Evolutionary conservation across 2,797 vertebrate genomes (phyloP).

Genomic region (Semotilus atromaculatus): DNA sequence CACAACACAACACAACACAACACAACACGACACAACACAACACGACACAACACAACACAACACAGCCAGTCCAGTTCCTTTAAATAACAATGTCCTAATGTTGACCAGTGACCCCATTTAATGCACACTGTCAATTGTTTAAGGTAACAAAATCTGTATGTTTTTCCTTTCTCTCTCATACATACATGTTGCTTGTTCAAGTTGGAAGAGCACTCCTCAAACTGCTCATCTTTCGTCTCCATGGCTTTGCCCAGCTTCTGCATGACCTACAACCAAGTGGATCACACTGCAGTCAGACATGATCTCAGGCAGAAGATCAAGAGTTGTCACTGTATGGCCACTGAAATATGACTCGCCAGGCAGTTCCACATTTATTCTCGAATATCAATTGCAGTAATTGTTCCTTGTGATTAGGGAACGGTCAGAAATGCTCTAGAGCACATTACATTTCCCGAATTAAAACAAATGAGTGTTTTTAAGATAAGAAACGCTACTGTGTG

Average conservation of each 20-base stretch:
- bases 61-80: neutral
- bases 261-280: constrained; percentile 79
- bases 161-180: neutral
- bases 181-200: constrained; percentile 93
- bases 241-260: constrained; percentile 94
- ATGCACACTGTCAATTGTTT: neutral
- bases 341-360: neutral
- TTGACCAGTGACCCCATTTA: neutral
- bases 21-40: no score
- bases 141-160: neutral
- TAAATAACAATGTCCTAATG: neutral
- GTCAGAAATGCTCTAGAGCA: neutral
- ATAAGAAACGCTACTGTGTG: neutral
- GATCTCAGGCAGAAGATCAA: neutral
- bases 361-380: neutral
- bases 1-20: no score
- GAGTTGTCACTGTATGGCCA: neutral
- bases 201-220: constrained; percentile 85
- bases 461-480: neutral
- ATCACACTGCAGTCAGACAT: neutral
- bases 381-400: constrained; percentile 1
- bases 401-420: neutral
- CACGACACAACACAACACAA: no score
- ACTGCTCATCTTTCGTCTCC: constrained; percentile 95
- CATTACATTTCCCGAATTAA: neutral